Base-by-base conservation (phyloP, 2,113 vertebrate species). In the Miniopterus natalensis region DNA sequence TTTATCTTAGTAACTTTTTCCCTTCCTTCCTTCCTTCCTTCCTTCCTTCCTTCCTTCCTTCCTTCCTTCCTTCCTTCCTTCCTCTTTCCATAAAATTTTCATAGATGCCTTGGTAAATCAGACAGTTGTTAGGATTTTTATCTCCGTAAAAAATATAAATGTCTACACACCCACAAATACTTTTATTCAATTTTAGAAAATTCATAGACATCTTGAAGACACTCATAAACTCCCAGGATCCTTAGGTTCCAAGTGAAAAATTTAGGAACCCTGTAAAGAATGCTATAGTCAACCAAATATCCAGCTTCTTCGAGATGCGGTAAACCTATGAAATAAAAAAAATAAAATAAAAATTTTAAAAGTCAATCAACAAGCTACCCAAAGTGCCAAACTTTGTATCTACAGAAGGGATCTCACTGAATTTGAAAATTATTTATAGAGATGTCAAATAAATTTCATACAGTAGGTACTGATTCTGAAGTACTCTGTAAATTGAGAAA, bases 391-490 rank as follows among this genome's bases (percentile, higher is more conserved):
- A 42, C 20, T 88, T 77, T 80, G 31, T 74, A 63, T 21, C 29
- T 86, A 11, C 15, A 5, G 11, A 92, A 88, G 18, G 8, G 2
- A 36, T 31, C 31, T 61, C 21, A 42, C 5, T 77, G 18, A n/a
- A 86, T 70, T 91, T 57, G 47, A 73, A 89, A 93, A 74, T 42
- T 40, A 81, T n/a, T 85, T 88, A 21, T 70, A 71, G 21, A 85
- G 3, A 31, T 14, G 14, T 75, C 23, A 84, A 42, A 68, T 57
- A n/a, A 57, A 55, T 36, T 89, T 92, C 0, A 23, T 80, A 20
- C 0, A 36, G 12, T 61, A 78, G 17, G 1, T 92, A 63, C 20
- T 84, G 25, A 18, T 88, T 96, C 57, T 59, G 11, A 90, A 65
- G 10, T 68, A 31, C 25, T 31, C 75, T 84, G 23, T 92, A 53